phyloP scores from a whole-genome alignment of 2,888 invertebrate genomes.

The Ectemnius lituratus region DNA sequence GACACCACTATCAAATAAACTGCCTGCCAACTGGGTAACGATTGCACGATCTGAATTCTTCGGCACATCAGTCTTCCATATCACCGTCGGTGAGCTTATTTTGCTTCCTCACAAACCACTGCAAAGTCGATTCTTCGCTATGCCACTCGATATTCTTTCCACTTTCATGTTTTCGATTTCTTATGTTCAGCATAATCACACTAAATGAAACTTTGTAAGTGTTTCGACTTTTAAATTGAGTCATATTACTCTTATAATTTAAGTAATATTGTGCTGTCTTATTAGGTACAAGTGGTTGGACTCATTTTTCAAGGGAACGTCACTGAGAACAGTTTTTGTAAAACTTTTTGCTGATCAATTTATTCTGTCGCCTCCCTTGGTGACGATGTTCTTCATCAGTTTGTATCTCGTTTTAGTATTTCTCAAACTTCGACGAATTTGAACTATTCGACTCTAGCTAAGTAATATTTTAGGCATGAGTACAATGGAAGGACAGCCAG shows the following conservation, averaged over 20 bases:
- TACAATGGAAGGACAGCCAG: conserved; percentile 84
- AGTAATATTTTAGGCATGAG: conserved; percentile 82
- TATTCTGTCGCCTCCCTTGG: conserved; percentile 85
- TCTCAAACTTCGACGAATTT: conserved; percentile 12
- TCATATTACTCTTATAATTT: no score
- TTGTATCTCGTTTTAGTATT: conserved; percentile 70
- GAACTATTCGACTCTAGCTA: conserved; percentile 5
- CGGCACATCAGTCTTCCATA: conserved; percentile 82
- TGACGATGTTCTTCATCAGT: conserved; percentile 87
- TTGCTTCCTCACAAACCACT: conserved; percentile 60
- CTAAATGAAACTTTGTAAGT: no score
- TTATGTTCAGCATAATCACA: no score
- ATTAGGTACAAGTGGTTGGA: conserved; percentile 90
- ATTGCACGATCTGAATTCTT: conserved; percentile 82
- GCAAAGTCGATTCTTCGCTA: conserved; percentile 25
- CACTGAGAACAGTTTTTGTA: conserved; percentile 81
- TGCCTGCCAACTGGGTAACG: conserved; percentile 78
- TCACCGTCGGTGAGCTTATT: conserved; percentile 80
- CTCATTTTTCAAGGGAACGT: conserved; percentile 83
- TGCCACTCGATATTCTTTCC: no score
- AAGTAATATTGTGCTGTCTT: no score
- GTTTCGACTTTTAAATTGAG: no score
- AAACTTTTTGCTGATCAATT: conserved; percentile 89
- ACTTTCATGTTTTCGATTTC: no score
- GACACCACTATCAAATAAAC: conserved; percentile 45